A percentile compares a stretch with the other conserved stretches of the same genome.
Conservation (phyloP, 1,140 invertebrate genomes). For the Drosophila melanogaster region DNA sequence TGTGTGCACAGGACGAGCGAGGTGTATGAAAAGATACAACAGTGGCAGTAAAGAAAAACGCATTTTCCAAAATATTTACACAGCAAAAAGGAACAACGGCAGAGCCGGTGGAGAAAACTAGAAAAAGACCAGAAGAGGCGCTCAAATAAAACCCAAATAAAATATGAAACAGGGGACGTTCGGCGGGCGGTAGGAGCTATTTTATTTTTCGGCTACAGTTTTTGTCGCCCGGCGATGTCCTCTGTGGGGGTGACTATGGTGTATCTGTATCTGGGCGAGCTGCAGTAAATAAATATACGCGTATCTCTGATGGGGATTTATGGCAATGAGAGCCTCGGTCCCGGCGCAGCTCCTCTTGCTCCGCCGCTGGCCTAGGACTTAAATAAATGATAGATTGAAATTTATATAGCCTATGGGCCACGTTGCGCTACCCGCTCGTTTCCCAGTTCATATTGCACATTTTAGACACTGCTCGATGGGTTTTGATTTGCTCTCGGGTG, state of each 20-base stretch:
- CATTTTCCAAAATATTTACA: constrained; percentile 75
- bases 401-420: constrained; percentile 70
- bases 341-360: constrained; percentile 20
- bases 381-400: constrained; percentile 83
- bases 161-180: constrained; percentile 41
- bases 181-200: constrained; percentile 48
- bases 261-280: constrained; percentile 61
- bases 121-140: constrained; percentile 15
- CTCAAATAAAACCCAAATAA: constrained; percentile 39
- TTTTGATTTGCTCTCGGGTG: constrained; percentile 25
- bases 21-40: constrained; percentile 43
- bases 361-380: constrained; percentile 70
- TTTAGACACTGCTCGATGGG: constrained; percentile 65
- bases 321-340: constrained; percentile 58
- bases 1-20: background rate
- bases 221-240: constrained; percentile 65
- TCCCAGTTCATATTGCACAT: constrained; percentile 50
- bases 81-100: constrained; percentile 47
- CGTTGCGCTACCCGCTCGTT: background rate
- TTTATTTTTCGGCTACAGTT: constrained; percentile 78
- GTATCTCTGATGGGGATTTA: constrained; percentile 82
- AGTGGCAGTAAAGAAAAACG: constrained; percentile 66
- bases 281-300: constrained; percentile 83
- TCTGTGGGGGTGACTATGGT: constrained; percentile 9
- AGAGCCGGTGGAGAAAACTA: constrained; percentile 19